Conservation (phyloP, 2,888 invertebrate species). For the Sturmia bella region DNA sequence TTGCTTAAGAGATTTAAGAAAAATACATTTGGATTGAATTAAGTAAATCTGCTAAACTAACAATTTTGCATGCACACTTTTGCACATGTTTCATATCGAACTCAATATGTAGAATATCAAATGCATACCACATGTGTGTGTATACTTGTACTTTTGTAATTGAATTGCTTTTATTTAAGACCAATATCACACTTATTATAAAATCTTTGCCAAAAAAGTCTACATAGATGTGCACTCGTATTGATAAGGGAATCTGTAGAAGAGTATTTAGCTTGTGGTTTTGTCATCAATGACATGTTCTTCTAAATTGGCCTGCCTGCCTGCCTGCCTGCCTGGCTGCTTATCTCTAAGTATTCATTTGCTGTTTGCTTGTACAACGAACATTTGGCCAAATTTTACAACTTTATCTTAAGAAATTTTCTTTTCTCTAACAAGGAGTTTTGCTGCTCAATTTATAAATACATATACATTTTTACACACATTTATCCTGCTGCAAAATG, state of each 20-base stretch:
- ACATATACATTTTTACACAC: neutral
- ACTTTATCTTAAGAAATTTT: slow-evolving; percentile 45
- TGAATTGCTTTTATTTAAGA: slow-evolving; percentile 39
- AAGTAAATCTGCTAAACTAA: slow-evolving; percentile 7
- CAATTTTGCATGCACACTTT: neutral
- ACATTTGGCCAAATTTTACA: slow-evolving; percentile 27
- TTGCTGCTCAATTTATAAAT: neutral
- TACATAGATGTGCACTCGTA: neutral
- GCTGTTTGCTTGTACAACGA: neutral
- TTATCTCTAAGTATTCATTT: slow-evolving; percentile 41
- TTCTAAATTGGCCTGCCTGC: slow-evolving; percentile 66
- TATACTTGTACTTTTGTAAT: slow-evolving; percentile 4
- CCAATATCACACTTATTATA: slow-evolving; percentile 13
- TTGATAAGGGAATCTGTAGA: slow-evolving; percentile 11
- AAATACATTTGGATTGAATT: slow-evolving; percentile 4
- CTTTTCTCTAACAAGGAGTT: slow-evolving; percentile 26
- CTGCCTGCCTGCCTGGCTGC: slow-evolving; percentile 67
- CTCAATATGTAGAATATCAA: neutral
- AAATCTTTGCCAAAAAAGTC: slow-evolving; percentile 1
- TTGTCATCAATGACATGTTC: slow-evolving; percentile 58
- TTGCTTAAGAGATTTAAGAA: slow-evolving; percentile 17
- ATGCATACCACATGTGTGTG: too few species aligned
- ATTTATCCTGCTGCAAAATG: neutral
- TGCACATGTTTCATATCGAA: neutral
- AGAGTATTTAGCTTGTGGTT: slow-evolving; percentile 61